A percentile compares a stretch with the other conserved stretches of the same genome.
phyloP scores from a whole-genome alignment of 2,797 vertebrate genomes.

The Odontamblyopus lacepedii region DNA sequence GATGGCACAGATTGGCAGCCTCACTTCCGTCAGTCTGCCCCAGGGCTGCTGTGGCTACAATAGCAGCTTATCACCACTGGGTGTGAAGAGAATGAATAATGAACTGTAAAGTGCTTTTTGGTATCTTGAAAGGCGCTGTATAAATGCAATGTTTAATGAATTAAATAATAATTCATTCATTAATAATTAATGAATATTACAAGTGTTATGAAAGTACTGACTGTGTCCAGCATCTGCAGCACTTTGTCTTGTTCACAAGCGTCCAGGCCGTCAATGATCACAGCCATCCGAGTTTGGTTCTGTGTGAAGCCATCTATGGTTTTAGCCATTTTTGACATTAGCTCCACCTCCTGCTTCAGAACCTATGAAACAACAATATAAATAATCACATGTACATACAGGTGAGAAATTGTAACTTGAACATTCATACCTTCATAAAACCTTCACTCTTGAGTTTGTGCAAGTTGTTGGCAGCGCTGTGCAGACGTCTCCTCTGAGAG shows the following conservation, averaged over 20 bases:
- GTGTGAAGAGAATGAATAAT: too few species aligned
- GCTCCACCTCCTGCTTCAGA: constrained; percentile 95
- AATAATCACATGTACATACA: background rate
- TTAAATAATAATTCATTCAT: too few species aligned
- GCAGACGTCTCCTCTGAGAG: constrained; percentile 93
- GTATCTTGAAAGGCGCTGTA: too few species aligned
- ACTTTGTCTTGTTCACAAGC: constrained; percentile 98
- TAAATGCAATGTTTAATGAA: too few species aligned
- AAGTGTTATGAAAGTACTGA: constrained; percentile 18
- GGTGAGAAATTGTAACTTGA: background rate
- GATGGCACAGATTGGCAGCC: too few species aligned
- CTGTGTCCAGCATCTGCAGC: constrained; percentile 96
- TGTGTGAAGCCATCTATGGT: constrained; percentile 97
- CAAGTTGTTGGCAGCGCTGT: constrained; percentile 90
- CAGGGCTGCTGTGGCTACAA: too few species aligned
- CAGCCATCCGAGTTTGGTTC: constrained; percentile 95
- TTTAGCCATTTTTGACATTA: constrained; percentile 99
- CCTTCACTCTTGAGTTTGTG: constrained; percentile 96
- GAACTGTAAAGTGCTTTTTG: too few species aligned
- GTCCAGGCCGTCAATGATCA: constrained; percentile 96
- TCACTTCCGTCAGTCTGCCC: too few species aligned
- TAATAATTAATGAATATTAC: too few species aligned
- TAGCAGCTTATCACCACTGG: too few species aligned
- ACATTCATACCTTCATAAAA: constrained; percentile 91
- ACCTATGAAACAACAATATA: constrained; percentile 74